Evolutionary conservation across 2,797 vertebrate species (phyloP).

Genomic region (Cheracebus regulus): DNA sequence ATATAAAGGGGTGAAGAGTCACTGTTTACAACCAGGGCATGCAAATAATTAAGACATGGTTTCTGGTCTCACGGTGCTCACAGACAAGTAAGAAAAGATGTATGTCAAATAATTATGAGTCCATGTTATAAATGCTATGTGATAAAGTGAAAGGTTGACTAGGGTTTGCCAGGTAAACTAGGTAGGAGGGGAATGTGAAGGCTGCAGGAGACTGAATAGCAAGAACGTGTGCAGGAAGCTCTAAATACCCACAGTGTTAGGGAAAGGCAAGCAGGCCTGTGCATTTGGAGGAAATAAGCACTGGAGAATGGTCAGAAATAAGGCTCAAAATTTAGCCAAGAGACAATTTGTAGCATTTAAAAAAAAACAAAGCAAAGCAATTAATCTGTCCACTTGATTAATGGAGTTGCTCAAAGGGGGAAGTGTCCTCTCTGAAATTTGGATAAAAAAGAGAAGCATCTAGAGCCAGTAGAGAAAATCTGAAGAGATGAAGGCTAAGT

Average conservation of each 20-base stretch:
- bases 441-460: not conserved
- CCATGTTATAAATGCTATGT: not conserved
- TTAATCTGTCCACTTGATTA: not conserved
- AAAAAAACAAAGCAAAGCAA: not conserved
- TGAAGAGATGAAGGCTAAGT: not conserved
- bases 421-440: not conserved
- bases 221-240: not conserved
- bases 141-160: not conserved
- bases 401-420: not conserved
- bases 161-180: not conserved
- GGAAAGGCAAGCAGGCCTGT: not conserved
- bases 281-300: not conserved
- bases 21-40: not conserved
- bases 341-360: not conserved
- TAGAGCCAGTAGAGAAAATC: not conserved
- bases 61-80: not conserved
- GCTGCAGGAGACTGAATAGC: not conserved
- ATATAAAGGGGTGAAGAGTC: not conserved
- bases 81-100: not conserved
- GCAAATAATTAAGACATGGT: not conserved
- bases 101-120: not conserved
- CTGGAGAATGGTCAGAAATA: not conserved
- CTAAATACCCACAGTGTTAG: not conserved
- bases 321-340: not conserved
- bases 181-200: not conserved